Evolutionary conservation across 2,113 vertebrate genomes (phyloP).

Genomic region (Aldabrachelys gigantea): DNA sequence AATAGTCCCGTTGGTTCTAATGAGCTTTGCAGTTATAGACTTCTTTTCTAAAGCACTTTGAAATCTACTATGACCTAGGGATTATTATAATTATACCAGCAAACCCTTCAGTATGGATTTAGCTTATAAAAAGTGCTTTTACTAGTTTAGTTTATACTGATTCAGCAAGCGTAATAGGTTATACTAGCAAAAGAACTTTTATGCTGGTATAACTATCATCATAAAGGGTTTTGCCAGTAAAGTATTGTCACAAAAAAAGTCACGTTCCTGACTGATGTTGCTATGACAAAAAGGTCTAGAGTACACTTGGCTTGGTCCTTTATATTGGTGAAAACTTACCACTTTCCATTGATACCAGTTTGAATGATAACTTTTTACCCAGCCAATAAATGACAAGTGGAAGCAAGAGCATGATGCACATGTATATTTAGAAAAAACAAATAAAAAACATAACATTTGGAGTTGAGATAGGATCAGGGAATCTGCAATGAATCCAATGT

Average conservation of each 20-base stretch:
- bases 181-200: not conserved
- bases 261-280: not conserved
- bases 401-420: not conserved
- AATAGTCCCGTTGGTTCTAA: not conserved
- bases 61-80: not conserved
- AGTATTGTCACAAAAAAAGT: not conserved
- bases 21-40: not conserved
- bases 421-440: not conserved
- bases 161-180: not conserved
- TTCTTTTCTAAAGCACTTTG: not conserved
- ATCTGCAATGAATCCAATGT: not conserved
- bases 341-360: conserved; percentile 2
- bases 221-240: not conserved
- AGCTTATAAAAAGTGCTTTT: not conserved
- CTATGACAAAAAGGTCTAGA: not conserved
- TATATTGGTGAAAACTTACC: conserved; percentile 10
- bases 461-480: not conserved
- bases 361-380: not conserved
- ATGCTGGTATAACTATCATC: not conserved
- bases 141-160: not conserved
- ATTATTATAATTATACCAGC: not conserved
- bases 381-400: conserved; percentile 66
- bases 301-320: accelerated
- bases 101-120: accelerated
- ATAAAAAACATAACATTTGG: not conserved